These are phyloP conservation scores for Saxidomus purpurata DNA, from an alignment of 1,140 invertebrate genomes.

Conservation along the genomic window DNA sequence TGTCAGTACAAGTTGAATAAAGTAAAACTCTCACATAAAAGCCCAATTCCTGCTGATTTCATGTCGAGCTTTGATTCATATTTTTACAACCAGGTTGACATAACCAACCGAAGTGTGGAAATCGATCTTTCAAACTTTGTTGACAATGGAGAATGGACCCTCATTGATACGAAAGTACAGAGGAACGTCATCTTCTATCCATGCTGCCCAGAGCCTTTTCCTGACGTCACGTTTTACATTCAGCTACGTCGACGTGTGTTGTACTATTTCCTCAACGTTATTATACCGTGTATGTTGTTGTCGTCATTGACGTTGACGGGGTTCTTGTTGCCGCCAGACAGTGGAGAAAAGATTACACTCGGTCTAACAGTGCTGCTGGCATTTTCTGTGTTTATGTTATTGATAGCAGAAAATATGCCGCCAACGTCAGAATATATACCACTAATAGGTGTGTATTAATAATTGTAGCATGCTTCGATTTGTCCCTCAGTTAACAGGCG, in stretches of 20 bases:
- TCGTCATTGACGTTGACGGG: slow-evolving; percentile 81
- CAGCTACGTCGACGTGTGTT: slow-evolving; percentile 82
- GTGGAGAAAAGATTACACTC: slow-evolving; percentile 85
- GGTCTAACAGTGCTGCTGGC: slow-evolving; percentile 88
- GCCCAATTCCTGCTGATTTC: no score
- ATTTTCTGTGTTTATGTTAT: slow-evolving; percentile 89
- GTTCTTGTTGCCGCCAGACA: slow-evolving; percentile 84
- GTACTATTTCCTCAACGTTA: slow-evolving; percentile 85
- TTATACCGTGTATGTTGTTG: slow-evolving; percentile 85
- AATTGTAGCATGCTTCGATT: no score
- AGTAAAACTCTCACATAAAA: no score
- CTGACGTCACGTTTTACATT: slow-evolving; percentile 88
- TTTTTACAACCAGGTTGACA: slow-evolving; percentile 82
- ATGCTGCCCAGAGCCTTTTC: slow-evolving; percentile 88
- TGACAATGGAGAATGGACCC: slow-evolving; percentile 84
- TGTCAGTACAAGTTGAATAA: no score
- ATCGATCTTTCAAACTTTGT: slow-evolving; percentile 84
- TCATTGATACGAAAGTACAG: slow-evolving; percentile 81
- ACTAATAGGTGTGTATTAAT: slow-evolving; percentile 87
- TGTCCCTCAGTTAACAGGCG: no score
- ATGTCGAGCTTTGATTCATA: no score
- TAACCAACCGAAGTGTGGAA: slow-evolving; percentile 78
- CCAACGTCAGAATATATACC: slow-evolving; percentile 89
- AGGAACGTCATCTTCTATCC: slow-evolving; percentile 81
- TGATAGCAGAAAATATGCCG: slow-evolving; percentile 89